Base-by-base conservation (phyloP, 2,113 vertebrate species). In the Rhodinocichla rosea region DNA sequence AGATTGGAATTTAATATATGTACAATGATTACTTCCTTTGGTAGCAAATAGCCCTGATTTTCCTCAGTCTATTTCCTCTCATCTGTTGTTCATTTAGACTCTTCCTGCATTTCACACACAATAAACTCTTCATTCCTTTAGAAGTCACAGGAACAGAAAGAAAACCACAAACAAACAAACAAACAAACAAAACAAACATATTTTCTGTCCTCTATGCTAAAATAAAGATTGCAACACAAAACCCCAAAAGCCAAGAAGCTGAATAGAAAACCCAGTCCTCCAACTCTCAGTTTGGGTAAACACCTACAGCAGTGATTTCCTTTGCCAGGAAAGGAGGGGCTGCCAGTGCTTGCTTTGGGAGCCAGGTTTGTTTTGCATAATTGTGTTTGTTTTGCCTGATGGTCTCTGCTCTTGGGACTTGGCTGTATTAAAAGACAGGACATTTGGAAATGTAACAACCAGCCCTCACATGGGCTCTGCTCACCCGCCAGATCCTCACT, bases 21-120 rank as follows among this genome's bases (percentile, higher is more conserved):
- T 82, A 78, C 90, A 94, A 92, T 83, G 92, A 94, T 94, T 88
- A 80, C 91, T 96, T 97, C 96, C 92, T 94, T 91, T 92, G 92
- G 93, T 95, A 97, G 87, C 89, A 97, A 97, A 96, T 87, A 96
- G 92, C 89, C 86, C 92, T 96, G 60, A 97, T 97, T 97, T 96
- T 96, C 89, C 85, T 89, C 82, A 92, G 94, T 79, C 82, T 96
- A 37, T 92, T 97, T 97, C 94, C 94, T 94, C 93, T 97, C 93
- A 94, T 93, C 95, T 96, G 92, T 92, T 94, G 93, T 50, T 97
- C 91, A 97, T 96, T 96, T 95, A 92, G 77, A 22, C 85, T 93
- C 73, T 97, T 97, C 95, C 94, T 96, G 94, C 53, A 52, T 91
- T 95, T 96, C 83, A 83, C 90, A 95, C 80, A 88, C 89, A 90